Evolutionary conservation across 2,888 invertebrate species (phyloP).

Genomic region (Leptinotarsa rubiginosa): DNA sequence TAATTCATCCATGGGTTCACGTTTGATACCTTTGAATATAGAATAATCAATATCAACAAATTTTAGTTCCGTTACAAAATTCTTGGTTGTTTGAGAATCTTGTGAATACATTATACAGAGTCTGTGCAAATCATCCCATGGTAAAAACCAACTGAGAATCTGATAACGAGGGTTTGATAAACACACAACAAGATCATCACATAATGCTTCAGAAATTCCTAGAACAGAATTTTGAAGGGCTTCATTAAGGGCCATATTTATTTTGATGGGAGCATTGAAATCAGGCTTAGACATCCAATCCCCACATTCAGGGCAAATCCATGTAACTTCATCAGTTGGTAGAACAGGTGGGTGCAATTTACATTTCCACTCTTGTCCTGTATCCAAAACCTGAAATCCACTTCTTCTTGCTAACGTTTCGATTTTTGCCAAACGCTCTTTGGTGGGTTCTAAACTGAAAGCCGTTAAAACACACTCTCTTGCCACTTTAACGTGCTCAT

Average conservation of each 20-base stretch:
- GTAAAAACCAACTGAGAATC: slow-evolving; percentile 77
- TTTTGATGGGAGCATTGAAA: slow-evolving; percentile 57
- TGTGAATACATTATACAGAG: slow-evolving; percentile 71
- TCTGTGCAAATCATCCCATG: slow-evolving; percentile 70
- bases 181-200: slow-evolving; percentile 79
- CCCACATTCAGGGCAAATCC: slow-evolving; percentile 61
- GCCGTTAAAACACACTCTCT: slow-evolving; percentile 81
- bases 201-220: slow-evolving; percentile 74
- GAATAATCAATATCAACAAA: slow-evolving; percentile 80
- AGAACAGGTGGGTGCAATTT: slow-evolving; percentile 61
- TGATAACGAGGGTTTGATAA: slow-evolving; percentile 79
- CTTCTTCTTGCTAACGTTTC: slow-evolving; percentile 68
- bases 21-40: slow-evolving; percentile 69
- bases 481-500: slow-evolving; percentile 72
- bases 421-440: slow-evolving; percentile 71
- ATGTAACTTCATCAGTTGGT: slow-evolving; percentile 59
- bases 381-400: slow-evolving; percentile 66
- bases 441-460: slow-evolving; percentile 79
- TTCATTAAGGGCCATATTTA: slow-evolving; percentile 64
- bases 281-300: slow-evolving; percentile 63
- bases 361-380: slow-evolving; percentile 63
- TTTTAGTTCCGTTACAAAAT: slow-evolving; percentile 78
- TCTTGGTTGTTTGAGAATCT: slow-evolving; percentile 72
- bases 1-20: slow-evolving; percentile 68
- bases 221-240: slow-evolving; percentile 71